Conservation (phyloP, 2,113 vertebrate species). For the Pseudolaguvia tuberculata region DNA sequence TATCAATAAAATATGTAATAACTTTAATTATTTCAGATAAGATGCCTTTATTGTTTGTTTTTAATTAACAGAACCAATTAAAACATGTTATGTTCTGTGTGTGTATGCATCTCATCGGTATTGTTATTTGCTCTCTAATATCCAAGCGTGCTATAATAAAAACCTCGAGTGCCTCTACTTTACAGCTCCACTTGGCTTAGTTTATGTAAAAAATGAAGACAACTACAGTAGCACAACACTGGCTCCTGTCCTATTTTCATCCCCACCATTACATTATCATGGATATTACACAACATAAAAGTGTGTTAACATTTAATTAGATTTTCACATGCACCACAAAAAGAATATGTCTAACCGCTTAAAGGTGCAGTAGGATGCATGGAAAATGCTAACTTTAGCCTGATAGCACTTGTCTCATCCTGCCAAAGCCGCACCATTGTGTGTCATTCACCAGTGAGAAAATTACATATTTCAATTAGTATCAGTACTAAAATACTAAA, state of each 20-base stretch:
- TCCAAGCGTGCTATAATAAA: neutral
- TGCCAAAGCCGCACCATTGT: too few species aligned
- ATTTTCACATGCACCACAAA: neutral
- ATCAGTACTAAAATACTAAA: too few species aligned
- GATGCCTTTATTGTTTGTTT: neutral
- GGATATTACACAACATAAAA: slow-evolving; percentile 4
- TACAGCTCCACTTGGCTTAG: slow-evolving; percentile 17
- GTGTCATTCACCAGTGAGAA: too few species aligned
- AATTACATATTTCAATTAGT: too few species aligned
- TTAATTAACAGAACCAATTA: neutral
- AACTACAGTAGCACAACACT: neutral
- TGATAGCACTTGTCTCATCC: too few species aligned
- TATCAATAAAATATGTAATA: neutral
- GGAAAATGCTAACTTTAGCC: too few species aligned
- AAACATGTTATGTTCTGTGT: neutral
- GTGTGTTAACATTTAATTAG: neutral
- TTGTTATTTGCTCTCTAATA: neutral
- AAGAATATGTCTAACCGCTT: too few species aligned
- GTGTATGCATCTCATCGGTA: neutral
- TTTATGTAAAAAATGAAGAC: neutral
- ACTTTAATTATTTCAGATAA: neutral
- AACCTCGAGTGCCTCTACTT: neutral
- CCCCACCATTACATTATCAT: neutral
- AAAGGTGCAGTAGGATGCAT: too few species aligned
- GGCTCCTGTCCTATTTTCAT: slow-evolving; percentile 7